phyloP scores from a whole-genome alignment of 2,113 vertebrate species.

The Stictonetta naevosa region DNA sequence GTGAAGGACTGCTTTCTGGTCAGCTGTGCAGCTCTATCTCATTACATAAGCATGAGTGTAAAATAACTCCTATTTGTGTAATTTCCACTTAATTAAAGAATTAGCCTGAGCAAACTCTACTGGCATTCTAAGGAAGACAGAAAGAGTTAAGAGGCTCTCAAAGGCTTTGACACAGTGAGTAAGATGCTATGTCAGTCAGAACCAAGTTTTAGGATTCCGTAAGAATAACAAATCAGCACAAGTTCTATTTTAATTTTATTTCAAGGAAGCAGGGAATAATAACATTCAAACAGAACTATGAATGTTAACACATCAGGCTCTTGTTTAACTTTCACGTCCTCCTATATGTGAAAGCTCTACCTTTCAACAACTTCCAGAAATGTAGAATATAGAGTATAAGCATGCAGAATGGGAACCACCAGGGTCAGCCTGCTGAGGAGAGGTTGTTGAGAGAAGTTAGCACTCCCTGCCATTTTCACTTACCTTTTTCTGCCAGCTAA shows the following conservation, averaged over 20 bases:
- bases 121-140: not conserved
- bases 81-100: conserved; percentile 53
- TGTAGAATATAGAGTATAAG: not conserved
- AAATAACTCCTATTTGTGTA: conserved; percentile 11
- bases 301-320: not conserved
- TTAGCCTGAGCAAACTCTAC: not conserved
- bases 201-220: not conserved
- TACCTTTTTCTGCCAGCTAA: not conserved
- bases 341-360: not conserved
- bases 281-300: not conserved
- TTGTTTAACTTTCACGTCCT: not conserved
- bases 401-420: rapidly evolving
- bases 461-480: not conserved
- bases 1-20: not conserved
- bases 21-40: conserved; percentile 29
- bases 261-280: not conserved
- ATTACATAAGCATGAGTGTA: conserved; percentile 21
- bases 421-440: not conserved
- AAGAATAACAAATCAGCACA: not conserved
- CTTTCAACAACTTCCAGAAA: not conserved
- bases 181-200: not conserved
- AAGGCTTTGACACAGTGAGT: not conserved
- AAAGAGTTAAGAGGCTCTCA: not conserved
- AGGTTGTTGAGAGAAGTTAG: not conserved
- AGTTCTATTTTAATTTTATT: not conserved